These are phyloP conservation scores for Lithosia quadra DNA, from an alignment of 2,888 invertebrate species.

Conservation along the genomic window DNA sequence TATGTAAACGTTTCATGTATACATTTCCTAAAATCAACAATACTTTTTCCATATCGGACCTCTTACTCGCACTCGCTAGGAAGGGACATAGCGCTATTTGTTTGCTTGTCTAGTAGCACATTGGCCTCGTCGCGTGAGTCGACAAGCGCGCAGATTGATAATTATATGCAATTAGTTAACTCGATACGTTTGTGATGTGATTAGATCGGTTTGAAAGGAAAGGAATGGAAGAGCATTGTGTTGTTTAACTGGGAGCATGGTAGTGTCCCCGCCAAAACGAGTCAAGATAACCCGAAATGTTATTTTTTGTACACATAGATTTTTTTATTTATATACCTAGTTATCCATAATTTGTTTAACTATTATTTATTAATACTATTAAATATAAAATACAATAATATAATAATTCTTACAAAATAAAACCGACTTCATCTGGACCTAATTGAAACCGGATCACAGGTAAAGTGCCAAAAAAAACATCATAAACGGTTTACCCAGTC, in stretches of 20 bases:
- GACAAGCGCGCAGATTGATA: slow-evolving; percentile 35
- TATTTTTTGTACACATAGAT: not conserved
- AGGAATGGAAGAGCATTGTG: not conserved
- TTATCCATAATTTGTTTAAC: too few relatives aligned
- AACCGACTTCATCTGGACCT: too few relatives aligned
- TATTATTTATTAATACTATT: too few relatives aligned
- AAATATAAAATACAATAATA: too few relatives aligned
- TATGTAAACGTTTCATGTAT: too few relatives aligned
- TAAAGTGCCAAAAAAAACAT: too few relatives aligned
- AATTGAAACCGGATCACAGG: too few relatives aligned
- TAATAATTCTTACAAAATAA: too few relatives aligned
- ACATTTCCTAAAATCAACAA: not conserved
- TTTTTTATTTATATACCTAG: too few relatives aligned
- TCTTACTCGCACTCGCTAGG: slow-evolving; percentile 9
- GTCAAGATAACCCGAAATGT: too few relatives aligned
- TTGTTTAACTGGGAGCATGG: not conserved
- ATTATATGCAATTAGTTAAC: slow-evolving; percentile 31
- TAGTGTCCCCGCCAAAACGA: too few relatives aligned
- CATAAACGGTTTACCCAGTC: too few relatives aligned
- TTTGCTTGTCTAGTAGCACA: slow-evolving; percentile 15
- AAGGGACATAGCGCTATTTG: slow-evolving; percentile 1
- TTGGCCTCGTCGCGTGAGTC: slow-evolving; percentile 32
- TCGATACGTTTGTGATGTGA: slow-evolving; percentile 34
- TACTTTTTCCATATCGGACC: slow-evolving; percentile 4
- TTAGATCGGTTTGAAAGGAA: slow-evolving; percentile 23